Evolutionary conservation across 1,140 invertebrate genomes (phyloP).

Genomic region (Formica exsecta): DNA sequence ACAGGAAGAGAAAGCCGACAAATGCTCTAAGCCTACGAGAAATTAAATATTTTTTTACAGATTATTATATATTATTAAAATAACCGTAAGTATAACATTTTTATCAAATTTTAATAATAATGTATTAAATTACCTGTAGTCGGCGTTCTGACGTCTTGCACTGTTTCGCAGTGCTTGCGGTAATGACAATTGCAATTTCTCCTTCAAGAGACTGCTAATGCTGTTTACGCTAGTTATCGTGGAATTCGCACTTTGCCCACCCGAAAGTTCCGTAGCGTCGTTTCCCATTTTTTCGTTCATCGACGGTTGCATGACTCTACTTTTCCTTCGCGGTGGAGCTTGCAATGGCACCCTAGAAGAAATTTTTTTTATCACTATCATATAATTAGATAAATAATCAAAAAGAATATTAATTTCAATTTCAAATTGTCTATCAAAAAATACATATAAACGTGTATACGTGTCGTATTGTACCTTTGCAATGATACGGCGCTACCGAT

Average conservation of each 20-base stretch:
- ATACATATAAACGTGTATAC: too few relatives aligned
- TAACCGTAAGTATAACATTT: background rate
- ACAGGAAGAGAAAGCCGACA: slow-evolving; percentile 92
- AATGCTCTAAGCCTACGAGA: slow-evolving; percentile 91
- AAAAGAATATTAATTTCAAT: background rate
- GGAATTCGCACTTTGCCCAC: slow-evolving; percentile 87
- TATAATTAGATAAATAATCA: too few relatives aligned
- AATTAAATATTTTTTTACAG: background rate
- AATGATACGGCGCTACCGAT: slow-evolving; percentile 80
- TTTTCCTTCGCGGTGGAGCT: slow-evolving; percentile 79
- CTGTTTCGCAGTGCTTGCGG: slow-evolving; percentile 83
- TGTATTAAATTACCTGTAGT: slow-evolving; percentile 80
- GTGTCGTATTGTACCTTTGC: slow-evolving; percentile 77
- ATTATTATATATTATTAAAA: background rate
- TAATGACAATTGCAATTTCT: slow-evolving; percentile 91
- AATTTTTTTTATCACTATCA: background rate
- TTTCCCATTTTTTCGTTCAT: slow-evolving; percentile 79
- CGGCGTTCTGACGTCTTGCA: slow-evolving; percentile 84
- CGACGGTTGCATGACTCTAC: slow-evolving; percentile 72
- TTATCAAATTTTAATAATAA: background rate
- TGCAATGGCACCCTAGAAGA: slow-evolving; percentile 82
- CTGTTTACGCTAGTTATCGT: slow-evolving; percentile 94
- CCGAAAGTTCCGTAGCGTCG: slow-evolving; percentile 81
- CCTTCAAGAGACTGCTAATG: slow-evolving; percentile 92
- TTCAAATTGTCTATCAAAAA: background rate